Conservation (phyloP, 2,797 vertebrate genomes). For the Tadarida brasiliensis region DNA sequence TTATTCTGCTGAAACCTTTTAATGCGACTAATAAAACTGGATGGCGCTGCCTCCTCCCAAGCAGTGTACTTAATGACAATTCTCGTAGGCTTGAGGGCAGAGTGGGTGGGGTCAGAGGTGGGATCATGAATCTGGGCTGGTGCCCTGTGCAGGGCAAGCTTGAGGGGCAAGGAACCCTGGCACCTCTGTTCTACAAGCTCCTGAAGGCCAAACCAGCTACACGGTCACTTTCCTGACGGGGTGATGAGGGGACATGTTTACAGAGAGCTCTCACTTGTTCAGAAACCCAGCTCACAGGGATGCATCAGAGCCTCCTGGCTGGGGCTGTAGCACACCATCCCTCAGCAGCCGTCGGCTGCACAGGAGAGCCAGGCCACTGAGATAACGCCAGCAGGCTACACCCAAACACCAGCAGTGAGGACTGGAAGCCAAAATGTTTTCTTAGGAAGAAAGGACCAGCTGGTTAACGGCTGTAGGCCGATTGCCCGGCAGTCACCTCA, state of each 20-base stretch:
- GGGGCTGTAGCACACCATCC: neutral
- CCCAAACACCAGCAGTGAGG: neutral
- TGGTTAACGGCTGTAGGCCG: neutral
- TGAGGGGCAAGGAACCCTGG: rapidly evolving
- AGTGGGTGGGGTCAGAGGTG: neutral
- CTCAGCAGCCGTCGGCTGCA: neutral
- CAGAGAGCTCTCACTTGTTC: neutral
- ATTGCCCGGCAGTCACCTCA: neutral
- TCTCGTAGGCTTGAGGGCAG: neutral
- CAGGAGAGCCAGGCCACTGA: no score
- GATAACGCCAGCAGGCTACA: neutral
- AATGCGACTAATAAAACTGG: neutral
- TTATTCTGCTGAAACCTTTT: neutral
- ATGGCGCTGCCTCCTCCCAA: no score
- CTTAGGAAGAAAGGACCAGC: conserved; percentile 10
- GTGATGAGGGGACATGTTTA: neutral
- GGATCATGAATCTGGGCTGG: neutral
- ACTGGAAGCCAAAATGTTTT: neutral
- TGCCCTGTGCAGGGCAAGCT: neutral
- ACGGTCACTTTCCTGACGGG: neutral
- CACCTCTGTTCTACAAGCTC: neutral
- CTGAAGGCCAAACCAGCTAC: neutral
- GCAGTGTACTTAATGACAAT: neutral
- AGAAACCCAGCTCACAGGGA: neutral
- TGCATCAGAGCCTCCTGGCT: neutral